phyloP scores from a whole-genome alignment of 2,113 vertebrate genomes.

The Fulmarus glacialis region DNA sequence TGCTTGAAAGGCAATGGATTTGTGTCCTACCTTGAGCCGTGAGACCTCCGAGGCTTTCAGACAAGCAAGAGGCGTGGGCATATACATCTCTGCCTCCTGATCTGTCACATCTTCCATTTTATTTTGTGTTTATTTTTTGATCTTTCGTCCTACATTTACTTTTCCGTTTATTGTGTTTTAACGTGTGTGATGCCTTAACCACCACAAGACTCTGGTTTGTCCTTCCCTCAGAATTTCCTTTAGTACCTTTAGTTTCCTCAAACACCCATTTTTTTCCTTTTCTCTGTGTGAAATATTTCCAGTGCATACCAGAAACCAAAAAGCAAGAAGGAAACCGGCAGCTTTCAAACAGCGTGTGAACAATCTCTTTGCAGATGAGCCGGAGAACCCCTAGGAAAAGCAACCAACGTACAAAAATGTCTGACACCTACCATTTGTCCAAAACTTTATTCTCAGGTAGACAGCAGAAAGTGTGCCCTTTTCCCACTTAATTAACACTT shows the following conservation, averaged over 20 bases:
- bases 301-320: background rate
- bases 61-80: background rate
- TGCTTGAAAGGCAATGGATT: background rate
- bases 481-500: background rate
- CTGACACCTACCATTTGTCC: background rate
- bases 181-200: background rate
- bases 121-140: background rate
- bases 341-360: background rate
- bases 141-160: background rate
- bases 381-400: background rate
- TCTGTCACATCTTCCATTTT: background rate
- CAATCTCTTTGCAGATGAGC: background rate
- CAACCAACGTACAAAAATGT: background rate
- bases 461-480: background rate
- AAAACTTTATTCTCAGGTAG: background rate
- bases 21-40: background rate
- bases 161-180: background rate
- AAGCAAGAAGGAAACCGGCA: background rate
- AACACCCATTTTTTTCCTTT: rapidly evolving
- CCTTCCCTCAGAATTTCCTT: background rate
- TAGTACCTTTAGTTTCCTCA: background rate
- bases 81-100: background rate
- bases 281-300: background rate
- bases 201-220: background rate
- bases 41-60: background rate